Percentiles rank a stretch among this genome's conserved stretches.
These are phyloP conservation scores for Sebastes vulpes DNA, from an alignment of 2,797 vertebrate species.

Conservation along the genomic window DNA sequence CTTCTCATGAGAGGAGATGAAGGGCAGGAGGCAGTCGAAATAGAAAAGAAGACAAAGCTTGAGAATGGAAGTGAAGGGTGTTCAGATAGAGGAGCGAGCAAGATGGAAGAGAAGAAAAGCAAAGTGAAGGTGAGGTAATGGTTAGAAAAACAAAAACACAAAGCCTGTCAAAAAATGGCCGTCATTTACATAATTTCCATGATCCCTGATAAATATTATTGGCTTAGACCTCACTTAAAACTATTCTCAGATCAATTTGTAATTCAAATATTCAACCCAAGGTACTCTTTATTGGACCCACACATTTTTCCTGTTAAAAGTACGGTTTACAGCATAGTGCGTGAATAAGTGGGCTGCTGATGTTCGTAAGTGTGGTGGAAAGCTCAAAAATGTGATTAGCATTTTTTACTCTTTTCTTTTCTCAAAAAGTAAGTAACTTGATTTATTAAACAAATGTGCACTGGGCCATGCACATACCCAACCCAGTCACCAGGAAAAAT, in stretches of 20 bases:
- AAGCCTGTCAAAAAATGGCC: constrained; percentile 34
- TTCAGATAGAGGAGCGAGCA: constrained; percentile 15
- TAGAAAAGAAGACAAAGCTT: constrained; percentile 56
- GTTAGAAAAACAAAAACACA: constrained; percentile 16
- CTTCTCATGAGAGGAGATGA: constrained; percentile 71
- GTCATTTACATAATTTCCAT: constrained; percentile 56
- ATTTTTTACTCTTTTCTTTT: neutral
- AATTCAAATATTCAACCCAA: constrained; percentile 57
- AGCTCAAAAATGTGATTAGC: neutral
- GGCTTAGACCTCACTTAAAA: constrained; percentile 40
- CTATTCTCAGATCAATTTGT: constrained; percentile 66
- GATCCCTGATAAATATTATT: constrained; percentile 48
- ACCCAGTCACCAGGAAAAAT: neutral
- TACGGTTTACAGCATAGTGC: neutral
- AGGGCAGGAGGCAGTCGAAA: constrained; percentile 58
- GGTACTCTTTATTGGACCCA: neutral
- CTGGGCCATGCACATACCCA: neutral
- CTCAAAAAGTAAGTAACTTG: neutral
- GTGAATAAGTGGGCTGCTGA: neutral
- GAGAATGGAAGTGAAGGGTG: constrained; percentile 55
- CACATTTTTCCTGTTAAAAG: constrained; percentile 7
- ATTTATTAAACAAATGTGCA: neutral
- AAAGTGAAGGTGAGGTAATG: constrained; percentile 21
- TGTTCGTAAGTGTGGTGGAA: neutral
- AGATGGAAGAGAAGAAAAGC: constrained; percentile 26